phyloP scores from a whole-genome alignment of 2,113 vertebrate species.

The Glaucomys volans region DNA sequence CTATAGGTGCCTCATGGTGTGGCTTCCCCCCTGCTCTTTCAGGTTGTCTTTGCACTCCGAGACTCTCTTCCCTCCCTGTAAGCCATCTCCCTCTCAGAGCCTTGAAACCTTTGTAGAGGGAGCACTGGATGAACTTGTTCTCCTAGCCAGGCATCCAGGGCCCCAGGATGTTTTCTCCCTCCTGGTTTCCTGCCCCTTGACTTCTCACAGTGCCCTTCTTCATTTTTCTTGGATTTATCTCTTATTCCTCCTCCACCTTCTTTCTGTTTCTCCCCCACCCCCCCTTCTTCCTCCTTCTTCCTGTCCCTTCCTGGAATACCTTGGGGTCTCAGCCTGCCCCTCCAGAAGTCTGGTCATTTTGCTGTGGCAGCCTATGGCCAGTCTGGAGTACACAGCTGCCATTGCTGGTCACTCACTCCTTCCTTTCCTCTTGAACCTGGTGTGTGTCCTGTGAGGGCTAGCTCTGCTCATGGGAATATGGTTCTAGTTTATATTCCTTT shows the following conservation, averaged over 20 bases:
- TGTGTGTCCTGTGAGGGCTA: neutral
- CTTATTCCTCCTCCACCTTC: neutral
- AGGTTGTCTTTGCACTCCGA: neutral
- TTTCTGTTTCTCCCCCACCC: neutral
- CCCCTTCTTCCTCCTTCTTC: neutral
- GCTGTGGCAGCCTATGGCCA: neutral
- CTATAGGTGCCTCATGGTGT: neutral
- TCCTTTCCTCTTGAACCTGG: neutral
- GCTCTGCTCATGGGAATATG: neutral
- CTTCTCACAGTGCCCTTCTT: neutral
- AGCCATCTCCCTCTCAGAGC: neutral
- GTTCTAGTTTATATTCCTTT: neutral
- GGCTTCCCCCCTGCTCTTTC: neutral
- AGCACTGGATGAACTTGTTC: neutral
- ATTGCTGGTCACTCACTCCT: neutral
- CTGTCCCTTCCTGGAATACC: neutral
- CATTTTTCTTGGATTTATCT: neutral
- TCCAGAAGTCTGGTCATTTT: neutral
- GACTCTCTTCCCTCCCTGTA: neutral
- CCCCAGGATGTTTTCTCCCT: slow-evolving; percentile 1
- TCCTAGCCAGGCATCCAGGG: neutral
- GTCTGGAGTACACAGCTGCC: neutral
- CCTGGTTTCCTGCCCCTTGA: neutral
- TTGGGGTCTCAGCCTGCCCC: neutral
- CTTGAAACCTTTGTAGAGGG: neutral